A percentile compares a stretch with the other conserved stretches of the same genome.
Evolutionary conservation across 2,113 vertebrate species (phyloP).

Genomic region (Castor canadensis): DNA sequence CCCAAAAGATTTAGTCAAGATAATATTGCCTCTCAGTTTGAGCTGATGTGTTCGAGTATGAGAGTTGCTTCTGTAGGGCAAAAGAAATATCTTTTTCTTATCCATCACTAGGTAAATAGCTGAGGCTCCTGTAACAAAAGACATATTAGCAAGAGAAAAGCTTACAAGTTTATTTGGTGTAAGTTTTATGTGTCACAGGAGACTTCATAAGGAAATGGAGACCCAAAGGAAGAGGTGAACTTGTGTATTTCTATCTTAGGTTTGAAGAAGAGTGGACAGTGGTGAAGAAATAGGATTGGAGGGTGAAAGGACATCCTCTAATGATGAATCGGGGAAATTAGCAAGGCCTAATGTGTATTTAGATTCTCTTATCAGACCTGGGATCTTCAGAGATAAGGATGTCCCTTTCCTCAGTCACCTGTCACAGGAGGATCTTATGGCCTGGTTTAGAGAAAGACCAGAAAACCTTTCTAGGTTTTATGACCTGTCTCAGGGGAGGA

Average conservation of each 20-base stretch:
- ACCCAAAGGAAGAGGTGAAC: background rate
- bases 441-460: background rate
- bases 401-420: background rate
- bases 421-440: background rate
- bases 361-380: background rate
- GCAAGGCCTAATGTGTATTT: no score
- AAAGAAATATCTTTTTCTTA: background rate
- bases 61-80: background rate
- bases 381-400: background rate
- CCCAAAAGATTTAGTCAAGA: background rate
- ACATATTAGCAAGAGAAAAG: background rate
- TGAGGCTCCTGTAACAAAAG: background rate
- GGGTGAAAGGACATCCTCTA: background rate
- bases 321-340: background rate
- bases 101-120: background rate
- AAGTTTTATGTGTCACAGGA: background rate
- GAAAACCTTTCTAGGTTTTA: background rate
- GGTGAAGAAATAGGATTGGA: background rate
- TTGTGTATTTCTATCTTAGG: background rate
- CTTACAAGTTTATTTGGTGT: background rate
- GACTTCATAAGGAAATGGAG: background rate
- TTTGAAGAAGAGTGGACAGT: background rate
- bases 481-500: background rate
- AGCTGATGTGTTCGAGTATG: background rate
- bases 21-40: background rate